Evolutionary conservation across 2,113 vertebrate species (phyloP), one percentile per base, ranked within the genome.

Genomic region (Oreotrochilus melanogaster): DNA sequence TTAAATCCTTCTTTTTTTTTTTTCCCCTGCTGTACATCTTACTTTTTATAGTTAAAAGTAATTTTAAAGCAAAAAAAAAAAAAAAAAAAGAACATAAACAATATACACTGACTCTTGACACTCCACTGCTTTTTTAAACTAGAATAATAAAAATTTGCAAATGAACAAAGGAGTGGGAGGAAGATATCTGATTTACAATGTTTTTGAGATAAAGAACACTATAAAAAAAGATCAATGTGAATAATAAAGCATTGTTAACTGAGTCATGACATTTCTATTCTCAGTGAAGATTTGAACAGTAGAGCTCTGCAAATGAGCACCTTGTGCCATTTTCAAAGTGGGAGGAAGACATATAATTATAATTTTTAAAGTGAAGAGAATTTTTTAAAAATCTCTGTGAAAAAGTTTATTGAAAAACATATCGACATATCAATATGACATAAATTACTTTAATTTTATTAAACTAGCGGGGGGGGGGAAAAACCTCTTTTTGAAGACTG

Each of bases 161-260:
- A 96, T 97, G 98, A 98, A 98, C 98, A 98, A 98, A 98, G 97
- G 98, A 97, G 97, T 98, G 95, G 98, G 98, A 98, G 98, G 98
- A 95, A 98, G 97, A 97, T 96, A 98, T 98, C 97, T 98, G 97
- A 98, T 97, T 98, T 98, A 98, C 97, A 98, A 97, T 98, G 97
- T 98, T 98, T 98, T 97, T 98, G 96, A 98, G 98, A 98, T 98
- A 98, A 98, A 98, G 98, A 98, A 98, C 97, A 97, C 97, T 89
- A 89, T 96, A 98, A 98, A 97, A 97, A 98, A 98, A 97, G 97
- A 98, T 98, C 97, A 97, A 96, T 95, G 97, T 97, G 97, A 98
- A 98, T 98, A 98, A 98, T 98, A 98, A 97, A 97, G 97, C 98
- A 98, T 98, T 98, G 98, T 98, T 98, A 98, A 98, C 98, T 97